Conservation (phyloP, 2,113 vertebrate genomes). For the Mormyrus lacerda region DNA sequence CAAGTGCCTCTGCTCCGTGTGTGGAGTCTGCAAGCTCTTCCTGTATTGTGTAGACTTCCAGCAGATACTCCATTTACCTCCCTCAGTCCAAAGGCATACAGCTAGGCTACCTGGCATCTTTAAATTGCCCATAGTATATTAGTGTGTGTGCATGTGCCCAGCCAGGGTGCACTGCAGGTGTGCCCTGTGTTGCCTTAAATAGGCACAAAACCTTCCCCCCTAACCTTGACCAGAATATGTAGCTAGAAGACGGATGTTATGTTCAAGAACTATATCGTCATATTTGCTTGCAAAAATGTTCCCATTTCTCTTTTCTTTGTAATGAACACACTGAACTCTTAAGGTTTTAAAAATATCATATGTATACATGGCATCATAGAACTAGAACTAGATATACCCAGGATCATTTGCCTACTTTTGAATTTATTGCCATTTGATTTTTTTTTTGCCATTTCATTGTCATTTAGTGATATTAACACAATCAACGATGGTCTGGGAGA, state of each 20-base stretch:
- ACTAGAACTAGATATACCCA: too few species aligned
- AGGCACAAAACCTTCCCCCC: too few species aligned
- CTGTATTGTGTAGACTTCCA: background rate
- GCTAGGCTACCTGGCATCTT: background rate
- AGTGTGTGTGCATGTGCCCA: background rate
- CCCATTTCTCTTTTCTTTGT: background rate
- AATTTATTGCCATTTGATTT: background rate
- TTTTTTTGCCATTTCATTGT: background rate
- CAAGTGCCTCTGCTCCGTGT: background rate
- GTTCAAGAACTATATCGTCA: background rate
- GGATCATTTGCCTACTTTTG: too few species aligned
- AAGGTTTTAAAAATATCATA: too few species aligned
- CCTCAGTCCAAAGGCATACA: background rate
- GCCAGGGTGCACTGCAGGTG: background rate
- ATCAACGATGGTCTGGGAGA: conserved; percentile 62
- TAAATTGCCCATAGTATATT: background rate
- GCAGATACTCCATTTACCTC: too few species aligned
- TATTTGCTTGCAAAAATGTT: background rate
- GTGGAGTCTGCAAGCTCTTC: background rate
- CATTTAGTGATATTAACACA: conserved; percentile 63
- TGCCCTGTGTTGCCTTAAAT: too few species aligned
- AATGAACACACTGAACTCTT: background rate
- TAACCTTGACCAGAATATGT: too few species aligned
- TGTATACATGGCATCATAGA: too few species aligned
- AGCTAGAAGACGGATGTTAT: too few species aligned